Conservation (phyloP, 2,797 vertebrate genomes). For the Ctenosaura bakeri region DNA sequence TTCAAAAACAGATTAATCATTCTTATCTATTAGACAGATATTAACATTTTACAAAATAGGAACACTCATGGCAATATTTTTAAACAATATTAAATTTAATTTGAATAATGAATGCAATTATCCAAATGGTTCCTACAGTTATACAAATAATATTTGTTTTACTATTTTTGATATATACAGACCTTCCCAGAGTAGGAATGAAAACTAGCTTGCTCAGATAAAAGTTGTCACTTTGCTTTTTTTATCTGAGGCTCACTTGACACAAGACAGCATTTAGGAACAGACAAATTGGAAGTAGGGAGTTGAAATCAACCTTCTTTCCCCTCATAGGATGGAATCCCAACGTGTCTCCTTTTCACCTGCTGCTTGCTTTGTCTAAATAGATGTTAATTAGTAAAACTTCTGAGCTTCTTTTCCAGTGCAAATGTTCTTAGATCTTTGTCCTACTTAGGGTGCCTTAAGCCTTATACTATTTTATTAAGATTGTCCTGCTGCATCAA, state of each 20-base stretch:
- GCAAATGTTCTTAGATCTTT: constrained; percentile 61
- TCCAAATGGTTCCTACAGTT: background rate
- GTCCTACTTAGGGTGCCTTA: constrained; percentile 45
- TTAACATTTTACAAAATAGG: background rate
- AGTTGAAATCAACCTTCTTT: background rate
- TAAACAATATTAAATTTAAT: too few relatives aligned
- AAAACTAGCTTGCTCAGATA: background rate
- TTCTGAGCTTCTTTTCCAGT: constrained; percentile 32
- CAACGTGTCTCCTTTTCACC: constrained; percentile 44
- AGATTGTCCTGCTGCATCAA: constrained; percentile 33
- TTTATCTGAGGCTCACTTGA: background rate
- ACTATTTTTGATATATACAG: background rate
- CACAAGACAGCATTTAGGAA: background rate
- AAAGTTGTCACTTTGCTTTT: background rate
- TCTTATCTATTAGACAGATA: background rate
- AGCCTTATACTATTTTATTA: constrained; percentile 47
- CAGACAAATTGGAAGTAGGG: background rate
- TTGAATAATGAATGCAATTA: background rate
- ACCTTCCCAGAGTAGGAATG: background rate
- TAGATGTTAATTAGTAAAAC: constrained; percentile 63
- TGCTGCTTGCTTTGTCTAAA: constrained; percentile 30
- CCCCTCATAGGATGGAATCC: background rate
- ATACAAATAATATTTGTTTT: background rate
- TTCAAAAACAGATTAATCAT: background rate
- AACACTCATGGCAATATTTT: background rate